Evolutionary conservation across 2,888 invertebrate genomes (phyloP), one percentile per base, ranked within the genome.

Genomic region (Meghimatium bilineatum): DNA sequence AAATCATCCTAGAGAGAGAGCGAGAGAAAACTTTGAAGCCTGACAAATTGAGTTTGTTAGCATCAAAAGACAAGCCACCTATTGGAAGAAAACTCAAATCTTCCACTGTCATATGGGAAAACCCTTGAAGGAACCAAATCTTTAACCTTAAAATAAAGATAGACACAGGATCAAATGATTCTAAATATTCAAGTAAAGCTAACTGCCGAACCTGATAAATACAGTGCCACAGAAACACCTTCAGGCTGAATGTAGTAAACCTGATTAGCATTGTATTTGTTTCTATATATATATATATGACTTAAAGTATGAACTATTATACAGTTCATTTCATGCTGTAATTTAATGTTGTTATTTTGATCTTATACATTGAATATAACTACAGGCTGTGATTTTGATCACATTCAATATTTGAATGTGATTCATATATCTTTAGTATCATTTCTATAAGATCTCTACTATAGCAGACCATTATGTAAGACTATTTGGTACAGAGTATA

Each of bases 331-430:
- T 67, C 5, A 56, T 67, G 20, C n/a, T 20, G 38, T 5, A 8
- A 67, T 34, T 8, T 38, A 69, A 17, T 8, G 5, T 26, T 23
- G 36, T 69, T 26, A 34, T 69, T 36, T 69, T 69, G 69, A 69
- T 38, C 26, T 69, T 69, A 20, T 69, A 69, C 36, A 36, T 23
- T 69, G 34, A 69, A 36, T 26, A 69, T 36, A 69, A 69, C 69
- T 69, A 69, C 36, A 69, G 69, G 69, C 69, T 69, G 69, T 69
- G 69, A 69, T 69, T 69, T 69, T 67, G 32, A 23, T 36, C 36
- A 23, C 36, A 23, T 26, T 69, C 1, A 23, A 36, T 69, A 69
- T 36, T 69, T n/a, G n/a, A 63, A n/a, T 63, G n/a, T 63, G 3
- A 5, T n/a, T 63, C n/a, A 1, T 63, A 63, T 23, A 69, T 69